These are phyloP conservation scores for Dicentrarchus labrax DNA, from an alignment of 2,113 vertebrate genomes.

Conservation along the genomic window DNA sequence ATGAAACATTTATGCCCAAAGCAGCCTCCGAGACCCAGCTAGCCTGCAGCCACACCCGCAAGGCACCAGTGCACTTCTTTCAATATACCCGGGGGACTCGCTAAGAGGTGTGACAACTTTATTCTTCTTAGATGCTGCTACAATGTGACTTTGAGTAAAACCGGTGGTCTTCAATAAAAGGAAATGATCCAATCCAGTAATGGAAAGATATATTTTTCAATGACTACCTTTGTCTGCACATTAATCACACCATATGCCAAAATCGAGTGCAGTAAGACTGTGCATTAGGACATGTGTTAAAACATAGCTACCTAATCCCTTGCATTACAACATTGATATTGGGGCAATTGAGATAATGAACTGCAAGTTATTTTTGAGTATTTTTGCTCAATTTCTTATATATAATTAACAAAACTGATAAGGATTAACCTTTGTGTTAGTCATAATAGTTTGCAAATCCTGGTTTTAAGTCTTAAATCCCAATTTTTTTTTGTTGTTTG, in stretches of 20 bases:
- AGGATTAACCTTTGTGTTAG: background rate
- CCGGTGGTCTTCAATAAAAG: slow-evolving; percentile 43
- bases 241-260: slow-evolving; percentile 47
- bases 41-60: slow-evolving; percentile 67
- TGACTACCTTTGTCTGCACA: slow-evolving; percentile 33
- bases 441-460: slow-evolving; percentile 12
- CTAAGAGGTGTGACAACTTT: slow-evolving; percentile 55
- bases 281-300: slow-evolving; percentile 25
- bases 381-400: background rate
- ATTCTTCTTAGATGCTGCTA: slow-evolving; percentile 48
- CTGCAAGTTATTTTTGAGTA: background rate
- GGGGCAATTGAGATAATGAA: slow-evolving; percentile 2
- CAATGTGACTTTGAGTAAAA: slow-evolving; percentile 50
- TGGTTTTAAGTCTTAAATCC: background rate
- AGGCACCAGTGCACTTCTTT: slow-evolving; percentile 53
- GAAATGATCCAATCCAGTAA: slow-evolving; percentile 60
- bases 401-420: background rate
- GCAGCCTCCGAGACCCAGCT: slow-evolving; percentile 62
- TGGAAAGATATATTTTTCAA: slow-evolving; percentile 56
- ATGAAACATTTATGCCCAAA: slow-evolving; percentile 69
- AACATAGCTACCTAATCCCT: background rate
- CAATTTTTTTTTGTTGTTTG: background rate
- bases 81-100: slow-evolving; percentile 50
- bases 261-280: slow-evolving; percentile 1
- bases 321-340: slow-evolving; percentile 8